Evolutionary conservation across 1,140 invertebrate species (phyloP), one percentile per base, ranked within the genome.

Genomic region (Drosophila parabipectinata): DNA sequence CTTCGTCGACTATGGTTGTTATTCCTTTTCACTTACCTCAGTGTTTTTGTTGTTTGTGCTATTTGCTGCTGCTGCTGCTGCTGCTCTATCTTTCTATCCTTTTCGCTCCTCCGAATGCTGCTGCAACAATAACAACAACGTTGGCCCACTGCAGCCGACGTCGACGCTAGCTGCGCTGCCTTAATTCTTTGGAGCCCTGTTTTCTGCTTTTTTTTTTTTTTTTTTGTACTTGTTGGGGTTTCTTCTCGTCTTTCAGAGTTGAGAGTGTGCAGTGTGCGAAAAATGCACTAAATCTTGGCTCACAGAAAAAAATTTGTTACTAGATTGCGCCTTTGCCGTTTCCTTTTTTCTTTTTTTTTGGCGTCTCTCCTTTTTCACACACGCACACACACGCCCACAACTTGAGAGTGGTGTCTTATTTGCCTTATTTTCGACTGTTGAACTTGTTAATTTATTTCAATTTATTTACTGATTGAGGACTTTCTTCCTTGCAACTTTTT

Each of bases 61-160:
- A 54, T 44, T 7, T 44, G 14, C 63, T 80, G 69, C 67, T 52
- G 74, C 63, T 80, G 69, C 67, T 52, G 74, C 48, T 5, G 26
- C 26, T 28, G 26, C 47, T 60, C 39, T 69, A 51, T 26, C 47
- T 69, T 48, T 28, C 51, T 56, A 63, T 62, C 60, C 12, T 39
- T 34, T 18, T 37, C 41, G 44, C 32, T 39, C 26, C 34, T 28
- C 37, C 15, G 21, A 64, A 61, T 59, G 68, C 73, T 72, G 51
- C 69, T 44, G 57, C 52, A 34, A 59, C 79, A 57, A 76, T 75
- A 83, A 77, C 76, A 75, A 79, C 60, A 76, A 77, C 61, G 56
- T 58, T 58, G 59, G 72, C 44, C 73, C 66, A 74, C 51, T 53
- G 41, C 54, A 72, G 73, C 63, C 51, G 74, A 58, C 55, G 71